Percentiles rank a stretch among this genome's conserved stretches.
Conservation (phyloP, 2,113 vertebrate genomes). For the Hippocampus barbouri region DNA sequence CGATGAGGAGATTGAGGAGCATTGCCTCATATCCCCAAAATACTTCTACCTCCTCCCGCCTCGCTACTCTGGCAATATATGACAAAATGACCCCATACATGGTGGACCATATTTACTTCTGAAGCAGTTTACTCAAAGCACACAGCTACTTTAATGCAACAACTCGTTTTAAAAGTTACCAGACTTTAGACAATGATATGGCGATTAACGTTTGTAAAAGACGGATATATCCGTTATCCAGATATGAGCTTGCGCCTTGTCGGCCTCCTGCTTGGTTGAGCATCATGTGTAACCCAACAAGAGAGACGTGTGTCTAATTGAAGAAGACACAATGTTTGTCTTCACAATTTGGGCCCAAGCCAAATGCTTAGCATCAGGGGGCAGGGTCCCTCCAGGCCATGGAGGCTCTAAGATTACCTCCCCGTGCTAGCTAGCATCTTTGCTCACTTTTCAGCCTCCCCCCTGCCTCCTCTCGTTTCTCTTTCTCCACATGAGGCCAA, state of each 20-base stretch:
- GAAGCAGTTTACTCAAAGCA: no score
- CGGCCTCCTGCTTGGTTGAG: not conserved
- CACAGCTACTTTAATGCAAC: constrained; percentile 11
- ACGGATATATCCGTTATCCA: constrained; percentile 10
- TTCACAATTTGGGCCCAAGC: constrained; percentile 65
- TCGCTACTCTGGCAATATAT: no score
- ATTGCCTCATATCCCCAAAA: no score
- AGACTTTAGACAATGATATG: constrained; percentile 13
- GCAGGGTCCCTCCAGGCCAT: constrained; percentile 60
- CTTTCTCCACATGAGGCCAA: constrained; percentile 67
- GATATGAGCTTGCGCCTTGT: constrained; percentile 25
- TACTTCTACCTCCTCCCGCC: no score
- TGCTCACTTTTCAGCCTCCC: constrained; percentile 46
- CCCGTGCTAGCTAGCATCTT: constrained; percentile 64
- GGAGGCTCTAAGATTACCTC: constrained; percentile 69
- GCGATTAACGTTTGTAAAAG: not conserved
- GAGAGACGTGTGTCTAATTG: constrained; percentile 61
- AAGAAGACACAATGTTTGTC: constrained; percentile 71
- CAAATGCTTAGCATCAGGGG: constrained; percentile 67
- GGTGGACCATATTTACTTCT: no score
- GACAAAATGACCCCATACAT: no score
- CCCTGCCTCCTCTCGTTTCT: constrained; percentile 35
- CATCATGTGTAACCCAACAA: constrained; percentile 20
- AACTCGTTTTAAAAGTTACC: constrained; percentile 5
- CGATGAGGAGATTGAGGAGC: no score